These are phyloP conservation scores for Keiferia lycopersicella DNA, from an alignment of 2,888 invertebrate genomes.

Conservation along the genomic window DNA sequence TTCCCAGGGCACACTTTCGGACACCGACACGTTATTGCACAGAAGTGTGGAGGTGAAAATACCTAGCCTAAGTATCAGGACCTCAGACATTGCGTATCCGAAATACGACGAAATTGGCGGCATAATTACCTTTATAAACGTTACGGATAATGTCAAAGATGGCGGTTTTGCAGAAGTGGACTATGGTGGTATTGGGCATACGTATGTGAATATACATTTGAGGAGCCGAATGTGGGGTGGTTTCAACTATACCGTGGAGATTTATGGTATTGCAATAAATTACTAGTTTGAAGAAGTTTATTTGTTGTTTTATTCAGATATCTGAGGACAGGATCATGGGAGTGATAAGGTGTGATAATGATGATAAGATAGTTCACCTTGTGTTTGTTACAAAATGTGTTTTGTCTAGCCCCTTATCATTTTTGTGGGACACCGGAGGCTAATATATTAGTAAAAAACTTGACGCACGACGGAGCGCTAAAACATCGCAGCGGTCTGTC, in stretches of 20 bases:
- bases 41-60: slow-evolving; percentile 42
- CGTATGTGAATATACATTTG: slow-evolving; percentile 47
- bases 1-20: slow-evolving; percentile 36
- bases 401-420: no score
- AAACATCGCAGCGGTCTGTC: no score
- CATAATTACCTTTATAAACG: slow-evolving; percentile 43
- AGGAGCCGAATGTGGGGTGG: slow-evolving; percentile 48
- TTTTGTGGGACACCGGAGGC: no score
- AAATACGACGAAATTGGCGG: slow-evolving; percentile 43
- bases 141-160: slow-evolving; percentile 39
- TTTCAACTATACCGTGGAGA: slow-evolving; percentile 49
- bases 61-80: slow-evolving; percentile 40
- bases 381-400: no score
- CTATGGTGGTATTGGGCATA: slow-evolving; percentile 48
- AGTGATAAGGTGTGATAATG: no score
- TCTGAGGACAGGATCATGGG: not conserved
- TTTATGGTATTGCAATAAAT: slow-evolving; percentile 41
- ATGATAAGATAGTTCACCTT: not conserved
- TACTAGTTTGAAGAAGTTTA: not conserved
- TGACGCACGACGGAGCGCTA: no score
- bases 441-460: no score
- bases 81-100: slow-evolving; percentile 46
- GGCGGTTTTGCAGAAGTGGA: slow-evolving; percentile 45
- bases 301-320: slow-evolving; percentile 8
- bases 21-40: slow-evolving; percentile 40